These are phyloP conservation scores for Lepidotrigona ventralis DNA, from an alignment of 1,140 invertebrate species.

Conservation along the genomic window DNA sequence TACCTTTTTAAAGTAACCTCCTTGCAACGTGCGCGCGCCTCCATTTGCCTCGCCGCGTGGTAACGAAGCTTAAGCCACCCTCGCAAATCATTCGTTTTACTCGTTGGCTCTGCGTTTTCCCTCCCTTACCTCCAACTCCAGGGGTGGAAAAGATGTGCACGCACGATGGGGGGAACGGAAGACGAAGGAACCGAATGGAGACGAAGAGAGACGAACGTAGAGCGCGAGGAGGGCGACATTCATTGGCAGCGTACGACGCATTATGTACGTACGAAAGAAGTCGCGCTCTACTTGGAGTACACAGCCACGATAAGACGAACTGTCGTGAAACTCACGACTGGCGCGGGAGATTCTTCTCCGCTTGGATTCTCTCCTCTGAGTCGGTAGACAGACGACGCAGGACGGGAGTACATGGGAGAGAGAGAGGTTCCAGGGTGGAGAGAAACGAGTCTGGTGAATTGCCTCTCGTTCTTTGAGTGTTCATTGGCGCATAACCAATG, in stretches of 20 bases:
- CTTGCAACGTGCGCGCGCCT: constrained; percentile 11
- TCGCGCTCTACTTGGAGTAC: neutral
- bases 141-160: neutral
- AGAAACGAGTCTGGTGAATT: constrained; percentile 36
- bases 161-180: too few species aligned
- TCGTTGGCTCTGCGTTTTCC: constrained; percentile 42
- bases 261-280: neutral
- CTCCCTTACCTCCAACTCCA: neutral
- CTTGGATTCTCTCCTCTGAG: neutral
- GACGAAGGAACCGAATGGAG: neutral
- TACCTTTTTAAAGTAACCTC: neutral
- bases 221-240: too few species aligned
- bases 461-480: constrained; percentile 42
- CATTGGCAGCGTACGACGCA: neutral
- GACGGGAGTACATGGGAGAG: neutral
- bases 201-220: neutral
- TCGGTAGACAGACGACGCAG: constrained; percentile 11
- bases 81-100: constrained; percentile 68
- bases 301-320: constrained; percentile 9
- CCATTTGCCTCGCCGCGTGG: constrained; percentile 54
- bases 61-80: constrained; percentile 68
- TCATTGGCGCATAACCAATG: constrained; percentile 46
- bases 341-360: constrained; percentile 22
- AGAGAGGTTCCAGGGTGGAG: neutral
- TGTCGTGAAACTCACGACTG: constrained; percentile 19